Evolutionary conservation across 2,888 invertebrate genomes (phyloP), one percentile per base, ranked within the genome.

Genomic region (Theristus sp.): DNA sequence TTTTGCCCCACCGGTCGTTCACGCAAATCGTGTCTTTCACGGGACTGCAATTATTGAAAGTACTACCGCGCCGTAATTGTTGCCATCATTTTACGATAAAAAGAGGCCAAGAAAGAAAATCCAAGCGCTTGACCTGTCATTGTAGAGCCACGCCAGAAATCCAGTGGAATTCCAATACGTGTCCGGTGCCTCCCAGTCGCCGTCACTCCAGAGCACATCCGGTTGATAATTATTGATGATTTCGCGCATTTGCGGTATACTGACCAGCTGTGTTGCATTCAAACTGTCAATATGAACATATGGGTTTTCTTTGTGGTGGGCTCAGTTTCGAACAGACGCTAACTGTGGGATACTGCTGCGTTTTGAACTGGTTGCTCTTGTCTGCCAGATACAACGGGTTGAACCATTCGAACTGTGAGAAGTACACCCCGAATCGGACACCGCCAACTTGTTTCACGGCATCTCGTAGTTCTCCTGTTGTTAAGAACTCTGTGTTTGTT

Each of bases 1-100:
- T 84, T 6, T 75, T 79, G 0, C 94, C 93, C 93, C 93, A 94
- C 66, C 94, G 81, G 75, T 96, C 94, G 74, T 96, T 96, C 0
- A 85, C 86, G 0, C 93, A 89, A 0, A 96, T 82, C 2, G 82
- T 84, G 65, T 90, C 83, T 69, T 84, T 85, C 0, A 94, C 87
- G 0, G 79, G 79, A 64, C 77, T 78, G 67, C 38, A 38, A n/a
- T 3, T n/a, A n/a, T n/a, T n/a, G n/a, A n/a, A n/a, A n/a, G n/a
- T n/a, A n/a, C n/a, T n/a, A 52, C 52, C 17, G 52, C 22, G 3
- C 38, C 38, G 17, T 38, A 52, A 17, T 24, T 17, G 25, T 52
- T 6, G 3, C 6, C 22, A 52, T 24, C 22, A 20, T 17, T 3
- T n/a, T n/a, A n/a, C n/a, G n/a, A n/a, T n/a, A n/a, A n/a, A n/a